These are phyloP conservation scores for Sceloporus undulatus DNA, from an alignment of 2,113 vertebrate species.

Conservation along the genomic window DNA sequence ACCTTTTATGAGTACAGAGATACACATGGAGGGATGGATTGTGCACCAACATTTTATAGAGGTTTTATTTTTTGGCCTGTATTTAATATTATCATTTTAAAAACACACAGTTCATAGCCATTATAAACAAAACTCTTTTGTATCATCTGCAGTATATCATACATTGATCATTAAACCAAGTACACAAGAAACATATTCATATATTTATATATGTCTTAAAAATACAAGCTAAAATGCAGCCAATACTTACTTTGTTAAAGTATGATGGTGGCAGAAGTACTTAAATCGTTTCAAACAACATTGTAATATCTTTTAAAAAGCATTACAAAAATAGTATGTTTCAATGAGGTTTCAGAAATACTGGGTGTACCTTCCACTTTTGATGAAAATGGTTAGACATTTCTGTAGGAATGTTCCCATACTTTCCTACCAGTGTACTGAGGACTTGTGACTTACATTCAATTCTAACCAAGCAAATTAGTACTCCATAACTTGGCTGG, in stretches of 20 bases:
- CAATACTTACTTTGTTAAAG: neutral
- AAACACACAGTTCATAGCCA: slow-evolving; percentile 32
- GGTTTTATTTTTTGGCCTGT: slow-evolving; percentile 2
- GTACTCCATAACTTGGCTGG: neutral
- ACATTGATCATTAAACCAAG: slow-evolving; percentile 33
- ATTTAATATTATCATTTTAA: slow-evolving; percentile 11
- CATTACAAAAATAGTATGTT: neutral
- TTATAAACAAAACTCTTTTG: slow-evolving; percentile 27
- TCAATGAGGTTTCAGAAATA: neutral
- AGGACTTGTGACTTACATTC: neutral
- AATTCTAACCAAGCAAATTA: neutral
- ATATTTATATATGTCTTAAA: slow-evolving; percentile 3
- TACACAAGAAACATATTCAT: slow-evolving; percentile 24
- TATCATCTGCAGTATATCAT: slow-evolving; percentile 55
- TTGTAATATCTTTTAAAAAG: neutral
- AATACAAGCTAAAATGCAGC: slow-evolving; percentile 3
- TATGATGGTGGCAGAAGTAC: neutral
- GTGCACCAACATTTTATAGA: neutral
- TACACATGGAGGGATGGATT: neutral
- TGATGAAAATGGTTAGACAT: neutral
- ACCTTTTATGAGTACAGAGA: neutral
- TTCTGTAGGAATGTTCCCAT: neutral
- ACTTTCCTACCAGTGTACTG: neutral
- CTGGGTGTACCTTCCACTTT: neutral
- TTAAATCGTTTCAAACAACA: slow-evolving; percentile 4